Evolutionary conservation across 2,113 vertebrate genomes (phyloP).

Genomic region (Clinocottus analis): DNA sequence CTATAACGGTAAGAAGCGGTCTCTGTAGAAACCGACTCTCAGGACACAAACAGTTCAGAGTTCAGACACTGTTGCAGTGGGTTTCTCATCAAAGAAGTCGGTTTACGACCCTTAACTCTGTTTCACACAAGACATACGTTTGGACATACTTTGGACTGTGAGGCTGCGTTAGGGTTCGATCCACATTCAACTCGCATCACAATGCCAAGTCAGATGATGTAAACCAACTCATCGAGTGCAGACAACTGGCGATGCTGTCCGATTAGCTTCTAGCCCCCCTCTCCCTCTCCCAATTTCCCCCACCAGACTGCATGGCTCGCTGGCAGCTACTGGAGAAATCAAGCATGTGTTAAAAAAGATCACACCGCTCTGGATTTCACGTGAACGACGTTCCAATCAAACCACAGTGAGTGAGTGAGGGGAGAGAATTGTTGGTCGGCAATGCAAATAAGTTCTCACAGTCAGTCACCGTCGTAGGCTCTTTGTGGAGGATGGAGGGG

Average conservation of each 20-base stretch:
- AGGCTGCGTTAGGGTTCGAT: not conserved
- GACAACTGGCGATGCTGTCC: not conserved
- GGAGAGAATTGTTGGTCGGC: conserved; percentile 29
- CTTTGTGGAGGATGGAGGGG: conserved; percentile 25
- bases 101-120: not conserved
- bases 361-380: not conserved
- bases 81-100: not conserved
- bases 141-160: not conserved
- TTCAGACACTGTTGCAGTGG: not conserved
- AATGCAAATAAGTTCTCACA: conserved; percentile 51
- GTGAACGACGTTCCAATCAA: conserved; percentile 11
- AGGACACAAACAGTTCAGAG: no score
- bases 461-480: conserved; percentile 1
- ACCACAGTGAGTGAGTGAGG: conserved; percentile 27
- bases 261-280: not conserved
- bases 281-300: no score
- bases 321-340: not conserved
- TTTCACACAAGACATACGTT: not conserved
- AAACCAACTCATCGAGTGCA: not conserved
- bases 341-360: not conserved
- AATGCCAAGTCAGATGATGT: not conserved
- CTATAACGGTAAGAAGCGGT: not conserved
- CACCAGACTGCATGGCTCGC: not conserved
- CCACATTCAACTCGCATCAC: not conserved
- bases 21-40: not conserved